Evolutionary conservation across 2,797 vertebrate genomes (phyloP).

Genomic region (Anniella stebbinsi): DNA sequence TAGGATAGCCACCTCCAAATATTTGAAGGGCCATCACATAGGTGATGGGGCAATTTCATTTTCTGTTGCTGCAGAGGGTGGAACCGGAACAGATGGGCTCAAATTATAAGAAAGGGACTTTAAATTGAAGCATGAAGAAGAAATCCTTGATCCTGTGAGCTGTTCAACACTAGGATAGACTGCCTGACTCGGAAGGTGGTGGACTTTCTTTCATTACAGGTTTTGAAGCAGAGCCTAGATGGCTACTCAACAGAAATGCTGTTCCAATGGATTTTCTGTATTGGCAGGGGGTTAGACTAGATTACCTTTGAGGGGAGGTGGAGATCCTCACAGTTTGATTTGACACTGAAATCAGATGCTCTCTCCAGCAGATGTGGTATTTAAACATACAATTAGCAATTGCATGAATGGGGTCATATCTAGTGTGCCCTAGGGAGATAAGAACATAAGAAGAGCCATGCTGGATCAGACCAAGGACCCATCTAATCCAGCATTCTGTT

Average conservation of each 20-base stretch:
- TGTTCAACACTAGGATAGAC: neutral
- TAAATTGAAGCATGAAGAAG: neutral
- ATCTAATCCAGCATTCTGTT: too few relatives aligned
- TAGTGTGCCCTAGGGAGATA: too few relatives aligned
- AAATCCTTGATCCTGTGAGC: neutral
- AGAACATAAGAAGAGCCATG: too few relatives aligned
- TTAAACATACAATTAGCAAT: too few relatives aligned
- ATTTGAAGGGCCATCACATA: neutral
- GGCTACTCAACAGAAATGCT: neutral
- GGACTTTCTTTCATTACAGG: neutral
- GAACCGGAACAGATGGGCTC: neutral
- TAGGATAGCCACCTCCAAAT: neutral
- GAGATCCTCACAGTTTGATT: neutral
- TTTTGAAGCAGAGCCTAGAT: neutral
- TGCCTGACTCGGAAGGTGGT: neutral
- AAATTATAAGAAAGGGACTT: neutral
- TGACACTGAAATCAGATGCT: neutral
- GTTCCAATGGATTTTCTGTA: too few relatives aligned
- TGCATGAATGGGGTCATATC: too few relatives aligned
- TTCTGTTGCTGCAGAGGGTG: neutral
- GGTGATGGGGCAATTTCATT: neutral
- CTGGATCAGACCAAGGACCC: too few relatives aligned
- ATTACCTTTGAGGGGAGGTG: too few relatives aligned
- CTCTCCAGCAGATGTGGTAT: too few relatives aligned
- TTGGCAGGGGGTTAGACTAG: too few relatives aligned